Conservation (phyloP, 2,888 invertebrate genomes). For the Mimumesa dahlbomi region DNA sequence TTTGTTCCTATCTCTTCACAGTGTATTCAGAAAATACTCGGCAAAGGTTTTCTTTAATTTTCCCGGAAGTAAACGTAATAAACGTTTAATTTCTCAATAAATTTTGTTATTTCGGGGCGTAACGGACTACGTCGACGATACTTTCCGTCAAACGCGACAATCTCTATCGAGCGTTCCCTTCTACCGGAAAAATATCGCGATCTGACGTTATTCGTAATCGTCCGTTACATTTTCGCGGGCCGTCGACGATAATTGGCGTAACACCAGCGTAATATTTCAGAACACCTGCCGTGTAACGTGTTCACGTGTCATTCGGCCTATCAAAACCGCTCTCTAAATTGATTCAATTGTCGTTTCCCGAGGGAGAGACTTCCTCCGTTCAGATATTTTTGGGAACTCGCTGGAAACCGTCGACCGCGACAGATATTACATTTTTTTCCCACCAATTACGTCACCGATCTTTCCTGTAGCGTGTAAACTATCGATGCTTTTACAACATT, state of each 20-base stretch:
- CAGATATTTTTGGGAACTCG: slow-evolving; percentile 64
- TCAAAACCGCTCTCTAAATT: slow-evolving; percentile 73
- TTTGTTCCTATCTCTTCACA: too few relatives aligned
- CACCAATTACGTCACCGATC: slow-evolving; percentile 8
- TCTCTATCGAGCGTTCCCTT: slow-evolving; percentile 8
- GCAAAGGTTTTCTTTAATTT: too few relatives aligned
- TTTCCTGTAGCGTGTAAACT: slow-evolving; percentile 11
- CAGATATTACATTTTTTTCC: slow-evolving; percentile 19
- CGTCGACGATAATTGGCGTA: slow-evolving; percentile 64
- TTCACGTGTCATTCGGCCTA: slow-evolving; percentile 64
- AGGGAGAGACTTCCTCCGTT: slow-evolving; percentile 61
- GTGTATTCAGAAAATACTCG: too few relatives aligned
- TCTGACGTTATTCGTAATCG: slow-evolving; percentile 46
- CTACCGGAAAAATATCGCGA: slow-evolving; percentile 24
- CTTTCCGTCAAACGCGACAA: too few relatives aligned
- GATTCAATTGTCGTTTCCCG: slow-evolving; percentile 73
- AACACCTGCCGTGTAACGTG: slow-evolving; percentile 68
- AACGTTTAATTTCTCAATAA: too few relatives aligned
- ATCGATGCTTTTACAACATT: too few relatives aligned
- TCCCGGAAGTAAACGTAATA: too few relatives aligned
- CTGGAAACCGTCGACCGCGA: slow-evolving; percentile 41
- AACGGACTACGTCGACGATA: too few relatives aligned
- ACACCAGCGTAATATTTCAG: slow-evolving; percentile 67
- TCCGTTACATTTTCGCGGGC: slow-evolving; percentile 47
- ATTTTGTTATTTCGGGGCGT: too few relatives aligned